phyloP scores from a whole-genome alignment of 2,113 vertebrate species.

The crab-eating macaque (Macaca fascicularis) region DNA sequence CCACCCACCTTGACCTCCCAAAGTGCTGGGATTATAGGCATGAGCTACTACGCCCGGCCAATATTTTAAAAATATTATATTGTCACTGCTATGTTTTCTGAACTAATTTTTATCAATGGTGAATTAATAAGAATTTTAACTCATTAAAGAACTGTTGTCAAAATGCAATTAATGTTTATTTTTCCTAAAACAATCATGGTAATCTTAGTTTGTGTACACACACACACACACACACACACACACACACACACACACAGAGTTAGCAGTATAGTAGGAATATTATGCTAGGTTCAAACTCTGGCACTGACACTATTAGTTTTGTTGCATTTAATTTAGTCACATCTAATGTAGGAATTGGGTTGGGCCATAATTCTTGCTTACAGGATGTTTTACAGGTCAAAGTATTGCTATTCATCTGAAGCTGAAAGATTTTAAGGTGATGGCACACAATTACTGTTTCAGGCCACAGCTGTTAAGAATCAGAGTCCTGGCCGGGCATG shows the following conservation, averaged over 20 bases:
- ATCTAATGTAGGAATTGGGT: background rate
- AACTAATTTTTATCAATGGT: background rate
- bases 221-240: too few relatives aligned
- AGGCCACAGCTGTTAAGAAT: background rate
- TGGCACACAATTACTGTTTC: background rate
- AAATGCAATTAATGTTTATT: background rate
- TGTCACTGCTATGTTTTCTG: background rate
- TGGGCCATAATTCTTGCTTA: background rate
- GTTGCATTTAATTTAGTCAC: background rate
- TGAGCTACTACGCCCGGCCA: background rate
- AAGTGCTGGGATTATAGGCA: too few relatives aligned
- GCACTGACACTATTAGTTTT: background rate
- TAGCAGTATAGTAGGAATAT: background rate
- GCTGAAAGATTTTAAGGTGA: background rate
- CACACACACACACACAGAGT: background rate
- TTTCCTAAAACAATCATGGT: background rate
- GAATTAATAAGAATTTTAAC: background rate
- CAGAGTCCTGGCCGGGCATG: too few relatives aligned
- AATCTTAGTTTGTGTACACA: background rate
- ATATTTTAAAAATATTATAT: background rate
- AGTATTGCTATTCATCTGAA: background rate
- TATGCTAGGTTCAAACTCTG: background rate
- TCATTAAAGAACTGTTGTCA: background rate
- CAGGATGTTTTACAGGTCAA: background rate
- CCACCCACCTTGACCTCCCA: too few relatives aligned